Conservation (phyloP, 2,797 vertebrate species). For the Furcifer pardalis region DNA sequence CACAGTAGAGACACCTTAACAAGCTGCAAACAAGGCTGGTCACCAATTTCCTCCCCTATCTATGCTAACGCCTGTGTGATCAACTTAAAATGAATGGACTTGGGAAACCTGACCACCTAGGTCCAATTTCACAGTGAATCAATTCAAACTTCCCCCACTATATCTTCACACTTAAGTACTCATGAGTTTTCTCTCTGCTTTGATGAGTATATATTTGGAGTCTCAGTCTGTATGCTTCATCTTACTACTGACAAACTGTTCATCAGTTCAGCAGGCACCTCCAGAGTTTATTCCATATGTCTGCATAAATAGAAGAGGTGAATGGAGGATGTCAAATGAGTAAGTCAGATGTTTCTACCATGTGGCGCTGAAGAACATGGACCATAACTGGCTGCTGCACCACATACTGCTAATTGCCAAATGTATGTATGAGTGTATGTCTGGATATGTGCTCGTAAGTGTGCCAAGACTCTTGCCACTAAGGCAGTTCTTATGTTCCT, state of each 20-base stretch:
- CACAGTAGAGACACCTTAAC: no score
- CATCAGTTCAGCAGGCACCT: no score
- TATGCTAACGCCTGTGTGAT: no score
- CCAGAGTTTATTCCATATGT: no score
- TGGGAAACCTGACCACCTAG: no score
- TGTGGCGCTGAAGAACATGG: neutral
- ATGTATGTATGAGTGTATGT: neutral
- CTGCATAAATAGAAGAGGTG: neutral
- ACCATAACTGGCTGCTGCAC: neutral
- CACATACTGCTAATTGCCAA: neutral
- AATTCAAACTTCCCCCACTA: no score
- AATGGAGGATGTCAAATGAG: neutral
- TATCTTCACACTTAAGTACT: no score
- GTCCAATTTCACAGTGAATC: no score
- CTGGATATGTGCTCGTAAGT: neutral
- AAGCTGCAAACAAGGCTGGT: no score
- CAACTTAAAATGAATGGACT: no score
- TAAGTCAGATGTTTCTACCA: neutral
- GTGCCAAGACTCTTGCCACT: neutral
- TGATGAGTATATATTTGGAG: neutral
- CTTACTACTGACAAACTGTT: neutral
- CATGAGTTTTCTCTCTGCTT: neutral
- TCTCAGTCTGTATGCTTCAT: no score
- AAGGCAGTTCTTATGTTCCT: neutral
- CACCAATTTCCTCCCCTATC: no score